These are phyloP conservation scores for Lateolabrax maculatus DNA, from an alignment of 2,797 vertebrate genomes.

Conservation along the genomic window DNA sequence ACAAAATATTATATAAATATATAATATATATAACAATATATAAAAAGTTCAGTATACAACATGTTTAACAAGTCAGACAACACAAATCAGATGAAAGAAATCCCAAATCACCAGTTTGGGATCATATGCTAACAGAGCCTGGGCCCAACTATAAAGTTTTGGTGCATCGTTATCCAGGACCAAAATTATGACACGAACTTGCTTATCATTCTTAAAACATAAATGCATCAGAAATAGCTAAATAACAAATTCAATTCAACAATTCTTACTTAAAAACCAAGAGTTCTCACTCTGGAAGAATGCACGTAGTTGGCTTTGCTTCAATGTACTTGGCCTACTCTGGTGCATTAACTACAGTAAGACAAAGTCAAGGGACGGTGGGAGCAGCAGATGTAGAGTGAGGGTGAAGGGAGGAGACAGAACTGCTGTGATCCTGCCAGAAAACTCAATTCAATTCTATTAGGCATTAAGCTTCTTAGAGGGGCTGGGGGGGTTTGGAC, in stretches of 20 bases:
- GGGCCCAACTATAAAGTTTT: background rate
- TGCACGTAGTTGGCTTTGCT: slow-evolving; percentile 21
- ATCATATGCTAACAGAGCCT: background rate
- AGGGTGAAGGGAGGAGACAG: slow-evolving; percentile 38
- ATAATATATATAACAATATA: too few relatives aligned
- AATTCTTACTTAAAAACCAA: background rate
- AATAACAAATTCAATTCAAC: background rate
- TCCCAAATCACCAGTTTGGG: background rate
- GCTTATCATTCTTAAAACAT: background rate
- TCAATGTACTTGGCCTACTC: slow-evolving; percentile 35
- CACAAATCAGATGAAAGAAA: background rate
- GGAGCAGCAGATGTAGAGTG: slow-evolving; percentile 21
- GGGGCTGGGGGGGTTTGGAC: slow-evolving; percentile 39
- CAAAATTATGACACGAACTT: background rate
- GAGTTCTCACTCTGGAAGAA: background rate
- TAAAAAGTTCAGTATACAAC: background rate
- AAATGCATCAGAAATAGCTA: background rate
- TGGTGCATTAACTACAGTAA: slow-evolving; percentile 36
- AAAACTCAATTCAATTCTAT: slow-evolving; percentile 73
- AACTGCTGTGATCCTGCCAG: slow-evolving; percentile 53
- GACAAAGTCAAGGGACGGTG: slow-evolving; percentile 34
- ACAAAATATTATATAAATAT: too few relatives aligned
- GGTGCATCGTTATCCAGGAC: background rate
- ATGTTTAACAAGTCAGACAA: background rate
- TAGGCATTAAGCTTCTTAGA: slow-evolving; percentile 76